These are phyloP conservation scores for Sitta carolinensis DNA, from an alignment of 2,797 vertebrate genomes.

Conservation along the genomic window DNA sequence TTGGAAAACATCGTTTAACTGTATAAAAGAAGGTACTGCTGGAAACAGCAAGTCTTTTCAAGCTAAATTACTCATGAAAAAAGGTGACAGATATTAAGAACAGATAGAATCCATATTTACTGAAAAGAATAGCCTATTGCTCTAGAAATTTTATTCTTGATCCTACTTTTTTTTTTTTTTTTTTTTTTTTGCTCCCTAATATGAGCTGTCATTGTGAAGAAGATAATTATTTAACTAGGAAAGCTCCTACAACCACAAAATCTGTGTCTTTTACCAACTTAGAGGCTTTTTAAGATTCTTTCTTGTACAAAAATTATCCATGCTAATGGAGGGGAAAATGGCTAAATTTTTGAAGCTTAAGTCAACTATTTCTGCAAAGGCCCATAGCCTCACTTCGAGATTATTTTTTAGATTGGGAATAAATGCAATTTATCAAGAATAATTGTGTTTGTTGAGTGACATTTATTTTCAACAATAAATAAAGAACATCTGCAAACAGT, in stretches of 20 bases:
- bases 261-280: not conserved
- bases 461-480: not conserved
- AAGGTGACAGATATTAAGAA: not conserved
- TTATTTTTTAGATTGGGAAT: not conserved
- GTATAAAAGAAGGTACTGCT: not conserved
- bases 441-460: not conserved
- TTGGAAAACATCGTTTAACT: not conserved
- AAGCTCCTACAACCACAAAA: not conserved
- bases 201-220: not conserved
- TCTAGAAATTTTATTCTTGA: not conserved
- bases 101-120: not conserved
- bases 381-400: not conserved
- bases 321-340: not conserved
- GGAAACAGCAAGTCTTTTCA: not conserved
- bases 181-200: not conserved
- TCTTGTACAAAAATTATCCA: not conserved
- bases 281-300: not conserved
- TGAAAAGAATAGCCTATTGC: not conserved
- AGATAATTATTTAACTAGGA: not conserved
- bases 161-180: not conserved
- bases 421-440: not conserved
- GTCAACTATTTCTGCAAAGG: not conserved
- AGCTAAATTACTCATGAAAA: not conserved
- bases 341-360: not conserved
- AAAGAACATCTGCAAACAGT: fast-evolving